Evolutionary conservation across 53 echinoderm and acorn worm species (phyloP), one percentile per base, ranked within the genome.

Genomic region (Paracentrotus lividus): DNA sequence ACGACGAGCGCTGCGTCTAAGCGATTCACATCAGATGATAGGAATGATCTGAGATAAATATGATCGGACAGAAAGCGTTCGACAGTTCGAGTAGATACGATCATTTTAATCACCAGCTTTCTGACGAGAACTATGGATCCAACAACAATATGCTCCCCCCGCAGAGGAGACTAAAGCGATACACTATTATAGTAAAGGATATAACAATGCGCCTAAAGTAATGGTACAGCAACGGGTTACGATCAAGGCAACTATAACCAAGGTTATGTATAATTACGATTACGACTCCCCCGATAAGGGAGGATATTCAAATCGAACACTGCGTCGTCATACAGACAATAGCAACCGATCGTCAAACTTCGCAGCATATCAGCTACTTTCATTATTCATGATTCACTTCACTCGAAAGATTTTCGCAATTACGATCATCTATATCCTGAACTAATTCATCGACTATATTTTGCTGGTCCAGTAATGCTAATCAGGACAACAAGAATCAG

Each of bases 51-150:
- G 49, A n/a, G n/a, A 51, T 51, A 72, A 72, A 72, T 85, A 85
- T 49, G 13, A n/a, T n/a, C 85, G 27, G 51, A 51, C 2, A 47
- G 85, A 29, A n/a, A 85, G 56, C 27, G n/a, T 42, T n/a, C 90
- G 64, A 65, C n/a, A 61, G 66, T 24, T 8, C 33, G 21, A 65
- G 61, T 49, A 42, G 66, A 21, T 65, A 64, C 31, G 90, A 90
- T 66, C 90, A 90, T 90, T 65, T 26, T 29, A 90, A 90, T 49
- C 90, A 65, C 13, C 66, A 65, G 24, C 44, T 65, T 14, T n/a
- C n/a, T n/a, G 90, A 90, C 40, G 90, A 90, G 10, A 90, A 90
- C 29, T 90, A 90, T 90, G 90, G 90, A 67, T 66, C 67, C 44
- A 66, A 3, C 88, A 52, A 26, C 38, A 88, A 24, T 49, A 24